These are phyloP conservation scores for Dicrurus megarhynchus DNA, from an alignment of 2,113 vertebrate genomes.

Conservation along the genomic window DNA sequence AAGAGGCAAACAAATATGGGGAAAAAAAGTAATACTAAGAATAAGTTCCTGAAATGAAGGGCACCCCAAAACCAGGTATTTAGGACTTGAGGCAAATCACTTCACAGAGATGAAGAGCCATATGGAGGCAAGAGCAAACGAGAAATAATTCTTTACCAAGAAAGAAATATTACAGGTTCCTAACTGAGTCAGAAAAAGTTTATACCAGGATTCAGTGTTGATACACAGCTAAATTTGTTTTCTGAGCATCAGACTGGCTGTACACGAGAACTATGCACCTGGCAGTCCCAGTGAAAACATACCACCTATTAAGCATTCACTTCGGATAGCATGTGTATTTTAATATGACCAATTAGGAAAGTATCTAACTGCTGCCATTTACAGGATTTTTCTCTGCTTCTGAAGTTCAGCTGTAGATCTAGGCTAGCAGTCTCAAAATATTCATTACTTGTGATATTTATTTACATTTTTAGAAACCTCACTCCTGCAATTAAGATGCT, in stretches of 20 bases:
- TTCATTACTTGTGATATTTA: neutral
- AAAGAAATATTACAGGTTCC: neutral
- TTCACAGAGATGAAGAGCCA: neutral
- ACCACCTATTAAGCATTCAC: neutral
- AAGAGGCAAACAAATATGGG: neutral
- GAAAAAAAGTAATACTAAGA: neutral
- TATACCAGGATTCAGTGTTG: neutral
- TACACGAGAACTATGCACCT: neutral
- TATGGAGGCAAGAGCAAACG: fast-evolving
- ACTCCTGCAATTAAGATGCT: neutral
- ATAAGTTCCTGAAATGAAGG: neutral
- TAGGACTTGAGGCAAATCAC: neutral
- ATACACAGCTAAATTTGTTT: neutral
- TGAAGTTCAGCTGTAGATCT: neutral
- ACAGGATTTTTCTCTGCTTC: neutral
- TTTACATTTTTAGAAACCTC: neutral
- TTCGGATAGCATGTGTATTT: neutral
- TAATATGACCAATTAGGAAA: neutral
- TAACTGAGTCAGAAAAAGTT: neutral
- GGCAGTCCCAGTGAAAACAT: neutral
- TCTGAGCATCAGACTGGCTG: neutral
- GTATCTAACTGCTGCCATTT: neutral
- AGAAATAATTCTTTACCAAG: neutral
- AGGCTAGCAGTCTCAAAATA: neutral
- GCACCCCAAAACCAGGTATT: neutral